Base-by-base conservation (phyloP, 37 sponge, comb jelly and placozoan genomes). In the Geodia barretti region DNA sequence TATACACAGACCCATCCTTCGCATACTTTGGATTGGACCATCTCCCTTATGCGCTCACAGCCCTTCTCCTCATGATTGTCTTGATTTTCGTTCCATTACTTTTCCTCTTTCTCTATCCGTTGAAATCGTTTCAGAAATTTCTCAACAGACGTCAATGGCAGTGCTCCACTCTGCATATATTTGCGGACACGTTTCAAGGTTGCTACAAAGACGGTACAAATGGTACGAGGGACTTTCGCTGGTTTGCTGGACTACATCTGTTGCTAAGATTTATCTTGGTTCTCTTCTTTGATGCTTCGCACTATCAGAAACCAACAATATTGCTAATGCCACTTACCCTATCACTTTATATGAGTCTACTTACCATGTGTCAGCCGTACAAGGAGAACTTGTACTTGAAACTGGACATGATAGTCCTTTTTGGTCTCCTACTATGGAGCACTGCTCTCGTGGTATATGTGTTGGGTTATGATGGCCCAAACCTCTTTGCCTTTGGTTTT, bases 211-310 rank as follows among this genome's bases (percentile, higher is more conserved):
- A 81, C 65, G 64, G 79, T 34, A 24, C 79, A 1, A 30, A 78
- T 34, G 40, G 64, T 34, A 35, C 24, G 4, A n/a, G 37, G 3
- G 73, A 81, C 39, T 60, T 35, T 26, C 60, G 82, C 17, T 72
- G 34, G 73, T 81, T 81, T 81, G 82, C 73, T 68, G 73, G 82
- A 28, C 36, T 72, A 26, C 72, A 58, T 72, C 38, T 81, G 5
- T 8, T 81, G 21, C 59, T 72, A 60, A 72, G 82, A 20, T 3
- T 71, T 14, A 19, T 47, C 7, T 19, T 81, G 9, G 68, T 70
- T 26, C 29, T 69, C 21, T 41, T 73, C n/a, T n/a, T n/a, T n/a
- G n/a, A n/a, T n/a, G n/a, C n/a, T n/a, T n/a, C n/a, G n/a, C n/a
- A n/a, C n/a, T n/a, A n/a, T n/a, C n/a, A n/a, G n/a, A n/a, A n/a